These are phyloP conservation scores for Antidorcas marsupialis DNA, from an alignment of 2,113 vertebrate genomes.

Conservation along the genomic window DNA sequence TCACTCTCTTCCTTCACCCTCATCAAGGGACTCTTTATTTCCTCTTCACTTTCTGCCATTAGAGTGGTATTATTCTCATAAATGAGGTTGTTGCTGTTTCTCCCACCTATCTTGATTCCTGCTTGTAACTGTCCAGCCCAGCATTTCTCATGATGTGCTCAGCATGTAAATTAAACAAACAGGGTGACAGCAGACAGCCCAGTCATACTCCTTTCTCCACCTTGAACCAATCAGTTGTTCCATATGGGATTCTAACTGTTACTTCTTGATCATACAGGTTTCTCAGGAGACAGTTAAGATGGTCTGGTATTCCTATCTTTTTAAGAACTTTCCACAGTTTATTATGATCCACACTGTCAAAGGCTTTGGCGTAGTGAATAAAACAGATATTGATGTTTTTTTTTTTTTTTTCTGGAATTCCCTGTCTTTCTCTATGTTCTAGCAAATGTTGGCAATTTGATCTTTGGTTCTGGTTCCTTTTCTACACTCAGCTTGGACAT, in stretches of 20 bases:
- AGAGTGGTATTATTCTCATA: background rate
- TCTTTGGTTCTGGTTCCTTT: background rate
- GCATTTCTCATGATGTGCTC: background rate
- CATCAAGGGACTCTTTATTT: background rate
- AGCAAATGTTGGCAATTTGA: background rate
- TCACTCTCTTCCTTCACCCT: background rate
- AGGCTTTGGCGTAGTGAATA: background rate
- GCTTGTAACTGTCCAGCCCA: background rate
- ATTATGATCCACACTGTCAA: background rate
- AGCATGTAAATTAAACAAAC: background rate
- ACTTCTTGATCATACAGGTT: background rate
- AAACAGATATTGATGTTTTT: background rate
- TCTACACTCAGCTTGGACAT: background rate
- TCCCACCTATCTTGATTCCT: background rate
- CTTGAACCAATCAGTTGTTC: background rate
- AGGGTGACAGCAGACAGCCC: background rate
- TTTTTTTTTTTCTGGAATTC: background rate
- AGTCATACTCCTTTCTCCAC: background rate
- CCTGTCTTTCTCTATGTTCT: background rate
- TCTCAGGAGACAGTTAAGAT: background rate
- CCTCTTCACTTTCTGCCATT: background rate
- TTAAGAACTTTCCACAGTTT: background rate
- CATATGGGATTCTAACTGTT: background rate
- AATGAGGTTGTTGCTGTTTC: background rate
- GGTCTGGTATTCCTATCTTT: background rate